Percentiles rank a stretch among this genome's conserved stretches.
Evolutionary conservation across 2,888 invertebrate species (phyloP).

Genomic region (Cotesia congregata): DNA sequence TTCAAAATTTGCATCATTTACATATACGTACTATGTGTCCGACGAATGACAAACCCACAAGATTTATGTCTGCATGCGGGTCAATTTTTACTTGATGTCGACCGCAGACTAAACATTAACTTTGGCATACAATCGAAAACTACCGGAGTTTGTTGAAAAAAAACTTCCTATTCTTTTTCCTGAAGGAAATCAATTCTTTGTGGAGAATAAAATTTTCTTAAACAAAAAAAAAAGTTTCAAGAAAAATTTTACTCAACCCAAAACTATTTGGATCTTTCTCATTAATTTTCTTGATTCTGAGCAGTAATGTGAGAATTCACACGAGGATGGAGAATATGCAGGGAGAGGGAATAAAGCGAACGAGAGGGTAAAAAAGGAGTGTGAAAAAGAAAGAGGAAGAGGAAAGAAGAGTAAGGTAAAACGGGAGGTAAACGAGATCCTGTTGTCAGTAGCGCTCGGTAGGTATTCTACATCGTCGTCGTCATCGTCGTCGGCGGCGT

Average conservation of each 20-base stretch:
- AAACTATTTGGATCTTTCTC: too few relatives aligned
- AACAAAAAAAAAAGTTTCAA: too few relatives aligned
- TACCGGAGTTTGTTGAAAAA: neutral
- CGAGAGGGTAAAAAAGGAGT: slow-evolving; percentile 20
- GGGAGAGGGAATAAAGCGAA: slow-evolving; percentile 32
- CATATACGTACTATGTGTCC: neutral
- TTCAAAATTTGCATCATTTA: neutral
- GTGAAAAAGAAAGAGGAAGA: slow-evolving; percentile 24
- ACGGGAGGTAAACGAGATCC: slow-evolving; percentile 48
- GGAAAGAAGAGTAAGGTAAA: slow-evolving; percentile 33
- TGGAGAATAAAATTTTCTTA: too few relatives aligned
- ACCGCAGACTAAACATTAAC: neutral
- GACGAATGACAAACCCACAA: neutral
- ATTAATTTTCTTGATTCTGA: too few relatives aligned
- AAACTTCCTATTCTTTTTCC: too few relatives aligned
- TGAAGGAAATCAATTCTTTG: too few relatives aligned
- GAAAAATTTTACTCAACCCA: too few relatives aligned
- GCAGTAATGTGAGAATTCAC: slow-evolving; percentile 28
- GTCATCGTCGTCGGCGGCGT: slow-evolving; percentile 49
- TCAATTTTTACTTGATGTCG: neutral
- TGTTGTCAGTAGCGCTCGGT: slow-evolving; percentile 56
- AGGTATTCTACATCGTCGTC: slow-evolving; percentile 35
- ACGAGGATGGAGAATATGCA: slow-evolving; percentile 32
- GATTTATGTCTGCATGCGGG: neutral
- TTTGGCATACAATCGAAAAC: neutral